phyloP scores from a whole-genome alignment of 2,113 vertebrate genomes.

The Callithrix jacchus region DNA sequence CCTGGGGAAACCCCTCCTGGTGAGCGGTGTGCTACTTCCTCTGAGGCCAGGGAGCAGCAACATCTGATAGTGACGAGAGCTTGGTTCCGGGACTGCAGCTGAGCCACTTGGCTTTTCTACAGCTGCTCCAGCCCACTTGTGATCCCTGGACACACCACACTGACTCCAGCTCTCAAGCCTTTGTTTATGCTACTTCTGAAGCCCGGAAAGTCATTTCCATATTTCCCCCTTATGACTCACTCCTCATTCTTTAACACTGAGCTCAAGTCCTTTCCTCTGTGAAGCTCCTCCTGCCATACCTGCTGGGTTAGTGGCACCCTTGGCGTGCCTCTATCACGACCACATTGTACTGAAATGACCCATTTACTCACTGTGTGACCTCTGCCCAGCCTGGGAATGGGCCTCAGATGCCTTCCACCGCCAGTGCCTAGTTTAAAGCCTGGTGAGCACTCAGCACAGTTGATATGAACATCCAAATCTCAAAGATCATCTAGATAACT shows the following conservation, averaged over 20 bases:
- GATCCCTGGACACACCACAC: neutral
- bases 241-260: neutral
- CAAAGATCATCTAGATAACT: neutral
- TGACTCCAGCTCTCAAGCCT: neutral
- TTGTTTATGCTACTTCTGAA: neutral
- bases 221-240: neutral
- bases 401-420: neutral
- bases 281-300: neutral
- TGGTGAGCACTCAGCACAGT: neutral
- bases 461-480: neutral
- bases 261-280: neutral
- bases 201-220: neutral
- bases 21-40: neutral
- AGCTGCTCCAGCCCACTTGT: neutral
- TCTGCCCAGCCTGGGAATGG: neutral
- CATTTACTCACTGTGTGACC: neutral
- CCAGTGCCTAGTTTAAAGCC: neutral
- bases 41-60: accelerated
- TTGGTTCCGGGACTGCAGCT: neutral
- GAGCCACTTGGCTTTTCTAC: accelerated
- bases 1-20: accelerated
- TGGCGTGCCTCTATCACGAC: too few relatives aligned
- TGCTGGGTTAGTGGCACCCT: too few relatives aligned
- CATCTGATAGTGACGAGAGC: accelerated
- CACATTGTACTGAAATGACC: neutral